Evolutionary conservation across 2,797 vertebrate genomes (phyloP).

Genomic region (Masticophis lateralis): DNA sequence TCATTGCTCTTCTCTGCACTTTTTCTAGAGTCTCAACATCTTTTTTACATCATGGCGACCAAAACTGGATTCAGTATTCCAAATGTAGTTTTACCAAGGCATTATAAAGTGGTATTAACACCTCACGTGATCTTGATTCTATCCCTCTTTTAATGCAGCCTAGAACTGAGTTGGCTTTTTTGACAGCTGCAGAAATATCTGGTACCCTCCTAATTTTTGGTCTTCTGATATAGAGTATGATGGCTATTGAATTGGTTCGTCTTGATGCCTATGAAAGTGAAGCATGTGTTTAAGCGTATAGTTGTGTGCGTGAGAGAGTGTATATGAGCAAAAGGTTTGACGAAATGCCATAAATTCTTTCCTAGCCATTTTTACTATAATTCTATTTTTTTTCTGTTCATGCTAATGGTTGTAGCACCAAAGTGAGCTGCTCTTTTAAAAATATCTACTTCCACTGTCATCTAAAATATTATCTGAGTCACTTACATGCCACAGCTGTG

Average conservation of each 20-base stretch:
- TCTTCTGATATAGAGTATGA: neutral
- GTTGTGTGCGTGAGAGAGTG: neutral
- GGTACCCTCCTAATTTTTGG: neutral
- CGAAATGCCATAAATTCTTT: neutral
- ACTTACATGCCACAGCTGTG: constrained; percentile 18
- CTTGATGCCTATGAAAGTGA: neutral
- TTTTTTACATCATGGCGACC: no score
- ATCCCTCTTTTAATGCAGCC: no score
- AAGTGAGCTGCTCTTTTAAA: neutral
- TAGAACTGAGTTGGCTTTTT: no score
- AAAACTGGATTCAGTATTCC: no score
- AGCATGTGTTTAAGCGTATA: neutral
- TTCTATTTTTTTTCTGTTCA: neutral
- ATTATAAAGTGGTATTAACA: no score
- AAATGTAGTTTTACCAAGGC: no score
- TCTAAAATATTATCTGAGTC: constrained; percentile 21
- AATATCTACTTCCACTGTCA: constrained; percentile 24
- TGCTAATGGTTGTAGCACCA: neutral
- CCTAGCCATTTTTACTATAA: neutral
- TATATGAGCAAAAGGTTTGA: neutral
- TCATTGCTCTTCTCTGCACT: no score
- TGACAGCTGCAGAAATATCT: neutral
- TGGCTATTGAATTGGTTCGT: neutral
- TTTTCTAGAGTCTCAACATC: no score
- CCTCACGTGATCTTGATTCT: no score